A percentile compares a stretch with the other conserved stretches of the same genome.
These are phyloP conservation scores for Marasmarcha lunaedactyla DNA, from an alignment of 2,888 invertebrate species.

Conservation along the genomic window DNA sequence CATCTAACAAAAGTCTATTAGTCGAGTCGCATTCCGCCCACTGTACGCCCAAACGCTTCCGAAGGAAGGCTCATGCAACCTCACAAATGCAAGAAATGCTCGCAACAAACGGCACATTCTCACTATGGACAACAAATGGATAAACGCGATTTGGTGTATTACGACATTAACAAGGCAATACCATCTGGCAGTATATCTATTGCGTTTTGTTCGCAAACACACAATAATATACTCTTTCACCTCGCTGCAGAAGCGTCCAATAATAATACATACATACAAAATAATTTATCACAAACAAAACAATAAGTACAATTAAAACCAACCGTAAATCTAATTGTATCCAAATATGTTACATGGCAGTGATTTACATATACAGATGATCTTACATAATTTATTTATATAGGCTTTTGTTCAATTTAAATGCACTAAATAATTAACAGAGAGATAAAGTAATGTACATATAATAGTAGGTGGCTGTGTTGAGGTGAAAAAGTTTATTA, in stretches of 20 bases:
- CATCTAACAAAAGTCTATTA: no score
- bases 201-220: conserved; percentile 13
- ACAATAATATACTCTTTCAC: conserved; percentile 27
- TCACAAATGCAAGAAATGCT: no score
- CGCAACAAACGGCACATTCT: not conserved
- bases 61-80: no score
- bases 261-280: not conserved
- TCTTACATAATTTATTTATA: conserved; percentile 32
- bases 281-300: conserved; percentile 36
- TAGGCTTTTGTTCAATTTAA: conserved; percentile 42
- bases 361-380: conserved; percentile 34
- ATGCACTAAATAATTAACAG: conserved; percentile 33
- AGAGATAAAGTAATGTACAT: conserved; percentile 23
- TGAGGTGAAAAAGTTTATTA: conserved; percentile 41
- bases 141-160: conserved; percentile 2
- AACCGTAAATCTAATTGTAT: conserved; percentile 28
- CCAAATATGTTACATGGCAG: conserved; percentile 47
- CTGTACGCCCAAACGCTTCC: no score
- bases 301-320: conserved; percentile 49
- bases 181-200: conserved; percentile 31
- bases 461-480: conserved; percentile 7
- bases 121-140: not conserved
- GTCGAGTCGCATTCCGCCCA: no score
- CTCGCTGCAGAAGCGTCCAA: conserved; percentile 11
- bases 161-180: conserved; percentile 11